A percentile compares a stretch with the other conserved stretches of the same genome.
Evolutionary conservation across 2,888 invertebrate genomes (phyloP).

Genomic region (Strigamia transsilvanica): DNA sequence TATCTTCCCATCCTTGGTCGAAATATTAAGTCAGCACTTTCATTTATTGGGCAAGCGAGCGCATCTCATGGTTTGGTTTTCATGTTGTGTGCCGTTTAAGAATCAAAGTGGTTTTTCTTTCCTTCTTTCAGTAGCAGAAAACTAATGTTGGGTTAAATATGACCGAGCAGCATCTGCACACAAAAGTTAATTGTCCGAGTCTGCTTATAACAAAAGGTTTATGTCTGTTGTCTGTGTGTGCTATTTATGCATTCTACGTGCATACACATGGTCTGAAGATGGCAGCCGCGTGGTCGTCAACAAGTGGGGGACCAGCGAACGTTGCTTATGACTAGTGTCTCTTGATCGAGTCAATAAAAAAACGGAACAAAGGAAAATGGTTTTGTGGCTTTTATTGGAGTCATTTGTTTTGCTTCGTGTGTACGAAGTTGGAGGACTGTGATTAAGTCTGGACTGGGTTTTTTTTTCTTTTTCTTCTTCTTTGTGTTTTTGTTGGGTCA

Average conservation of each 20-base stretch:
- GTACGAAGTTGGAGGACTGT: constrained; percentile 11
- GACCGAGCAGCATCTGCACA: neutral
- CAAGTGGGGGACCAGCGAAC: constrained; percentile 29
- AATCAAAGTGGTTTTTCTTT: neutral
- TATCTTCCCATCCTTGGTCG: too few relatives aligned
- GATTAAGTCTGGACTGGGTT: constrained; percentile 11
- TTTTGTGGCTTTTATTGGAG: constrained; percentile 10
- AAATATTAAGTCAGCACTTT: too few relatives aligned
- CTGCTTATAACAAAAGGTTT: neutral
- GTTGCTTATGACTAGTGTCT: constrained; percentile 38
- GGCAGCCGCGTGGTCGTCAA: constrained; percentile 35
- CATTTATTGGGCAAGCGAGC: too few relatives aligned
- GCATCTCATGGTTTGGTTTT: too few relatives aligned
- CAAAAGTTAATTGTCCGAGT: constrained; percentile 7
- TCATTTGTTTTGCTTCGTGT: constrained; percentile 31
- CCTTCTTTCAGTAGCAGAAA: neutral
- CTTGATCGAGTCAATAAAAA: constrained; percentile 28
- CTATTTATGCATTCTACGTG: constrained; percentile 14
- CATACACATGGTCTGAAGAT: neutral
- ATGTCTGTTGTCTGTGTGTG: neutral
- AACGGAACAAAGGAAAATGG: neutral
- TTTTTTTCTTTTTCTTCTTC: neutral
- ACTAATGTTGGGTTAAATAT: constrained; percentile 3
- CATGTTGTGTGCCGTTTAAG: too few relatives aligned
- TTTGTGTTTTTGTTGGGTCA: constrained; percentile 28